Evolutionary conservation across 2,797 vertebrate species (phyloP).

Genomic region (Chaetophractus vellerosus): DNA sequence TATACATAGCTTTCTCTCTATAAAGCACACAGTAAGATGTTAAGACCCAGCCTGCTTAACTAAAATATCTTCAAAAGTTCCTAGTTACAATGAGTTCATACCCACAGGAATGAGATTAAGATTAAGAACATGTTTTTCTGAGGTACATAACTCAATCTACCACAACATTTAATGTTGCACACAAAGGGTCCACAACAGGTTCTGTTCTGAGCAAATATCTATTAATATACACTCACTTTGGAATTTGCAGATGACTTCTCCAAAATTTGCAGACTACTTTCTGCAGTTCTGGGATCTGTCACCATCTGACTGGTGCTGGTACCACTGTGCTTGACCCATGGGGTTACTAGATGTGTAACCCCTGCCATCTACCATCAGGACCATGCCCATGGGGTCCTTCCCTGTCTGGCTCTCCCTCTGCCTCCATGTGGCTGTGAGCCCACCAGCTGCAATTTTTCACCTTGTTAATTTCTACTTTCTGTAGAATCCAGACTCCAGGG

Average conservation of each 20-base stretch:
- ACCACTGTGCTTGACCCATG: background rate
- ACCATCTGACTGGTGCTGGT: background rate
- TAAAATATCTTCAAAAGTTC: too few species aligned
- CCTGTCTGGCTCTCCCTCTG: background rate
- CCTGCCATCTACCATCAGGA: background rate
- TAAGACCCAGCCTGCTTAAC: too few species aligned
- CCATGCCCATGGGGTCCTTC: background rate
- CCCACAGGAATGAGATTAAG: too few species aligned
- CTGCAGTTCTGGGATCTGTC: background rate
- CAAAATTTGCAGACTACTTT: background rate
- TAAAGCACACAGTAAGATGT: too few species aligned
- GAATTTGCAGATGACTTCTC: constrained; percentile 37
- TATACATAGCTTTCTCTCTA: too few species aligned
- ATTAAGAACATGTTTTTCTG: too few species aligned
- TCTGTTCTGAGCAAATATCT: constrained; percentile 31
- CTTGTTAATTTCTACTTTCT: constrained; percentile 15
- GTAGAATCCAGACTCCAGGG: background rate
- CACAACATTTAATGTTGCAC: background rate
- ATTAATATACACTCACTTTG: background rate
- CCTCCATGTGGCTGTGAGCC: background rate
- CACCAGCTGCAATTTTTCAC: background rate
- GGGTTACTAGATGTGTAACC: background rate
- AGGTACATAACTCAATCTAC: too few species aligned
- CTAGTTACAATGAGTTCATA: too few species aligned
- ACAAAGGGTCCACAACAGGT: background rate